Evolutionary conservation across 2,888 invertebrate genomes (phyloP).

Genomic region (Oligia fasciuncula): DNA sequence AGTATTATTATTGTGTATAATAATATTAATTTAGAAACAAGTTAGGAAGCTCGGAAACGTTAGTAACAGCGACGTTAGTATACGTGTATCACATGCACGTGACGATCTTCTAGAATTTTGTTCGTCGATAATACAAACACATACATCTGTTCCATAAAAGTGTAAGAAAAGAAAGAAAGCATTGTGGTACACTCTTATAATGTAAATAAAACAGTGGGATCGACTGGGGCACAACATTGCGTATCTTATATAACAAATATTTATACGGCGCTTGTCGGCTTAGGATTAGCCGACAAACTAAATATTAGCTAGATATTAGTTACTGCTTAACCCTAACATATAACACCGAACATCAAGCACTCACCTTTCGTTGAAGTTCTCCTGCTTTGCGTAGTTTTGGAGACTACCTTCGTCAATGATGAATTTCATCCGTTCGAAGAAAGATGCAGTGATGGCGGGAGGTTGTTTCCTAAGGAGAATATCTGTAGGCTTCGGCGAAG

Average conservation of each 20-base stretch:
- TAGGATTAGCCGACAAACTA: slow-evolving; percentile 47
- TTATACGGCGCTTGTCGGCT: slow-evolving; percentile 70
- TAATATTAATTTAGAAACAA: slow-evolving; percentile 82
- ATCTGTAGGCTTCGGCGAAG: slow-evolving; percentile 98
- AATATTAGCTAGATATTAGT: slow-evolving; percentile 51
- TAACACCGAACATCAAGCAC: slow-evolving; percentile 87
- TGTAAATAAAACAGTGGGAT: slow-evolving; percentile 88
- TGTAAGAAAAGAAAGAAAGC: slow-evolving; percentile 83
- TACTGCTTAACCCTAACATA: slow-evolving; percentile 69
- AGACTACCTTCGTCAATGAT: slow-evolving; percentile 99
- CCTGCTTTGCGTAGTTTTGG: slow-evolving; percentile 98
- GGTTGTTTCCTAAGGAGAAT: slow-evolving; percentile 98
- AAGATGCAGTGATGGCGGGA: slow-evolving; percentile 98
- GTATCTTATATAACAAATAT: slow-evolving; percentile 83
- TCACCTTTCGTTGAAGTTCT: slow-evolving; percentile 99
- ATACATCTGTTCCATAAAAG: slow-evolving; percentile 69
- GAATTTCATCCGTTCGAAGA: slow-evolving; percentile 99
- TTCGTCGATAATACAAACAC: slow-evolving; percentile 68
- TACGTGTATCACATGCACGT: slow-evolving; percentile 82
- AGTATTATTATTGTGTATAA: slow-evolving; percentile 81
- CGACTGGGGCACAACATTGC: slow-evolving; percentile 96
- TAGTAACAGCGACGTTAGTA: slow-evolving; percentile 63
- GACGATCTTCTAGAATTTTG: slow-evolving; percentile 71
- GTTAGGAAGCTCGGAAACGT: slow-evolving; percentile 66
- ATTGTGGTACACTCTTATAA: slow-evolving; percentile 82